Conservation (phyloP, 2,113 vertebrate species). For the Lophotis ruficrista region DNA sequence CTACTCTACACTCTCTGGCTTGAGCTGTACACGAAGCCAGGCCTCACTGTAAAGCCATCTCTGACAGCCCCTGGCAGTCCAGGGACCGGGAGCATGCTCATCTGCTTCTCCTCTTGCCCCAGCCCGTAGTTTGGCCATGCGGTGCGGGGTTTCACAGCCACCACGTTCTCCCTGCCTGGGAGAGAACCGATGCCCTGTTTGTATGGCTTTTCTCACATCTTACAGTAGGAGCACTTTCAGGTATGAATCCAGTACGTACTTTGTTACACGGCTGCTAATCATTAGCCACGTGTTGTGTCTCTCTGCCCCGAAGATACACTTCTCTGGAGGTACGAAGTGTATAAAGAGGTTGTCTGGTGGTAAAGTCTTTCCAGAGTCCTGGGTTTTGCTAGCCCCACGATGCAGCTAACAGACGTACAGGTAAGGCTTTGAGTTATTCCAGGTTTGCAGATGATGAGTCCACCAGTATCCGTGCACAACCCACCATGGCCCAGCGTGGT, state of each 20-base stretch:
- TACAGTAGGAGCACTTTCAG: background rate
- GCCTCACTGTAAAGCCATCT: background rate
- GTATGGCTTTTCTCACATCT: background rate
- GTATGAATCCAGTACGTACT: background rate
- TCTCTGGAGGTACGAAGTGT: background rate
- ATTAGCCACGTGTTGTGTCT: background rate
- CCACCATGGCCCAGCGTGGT: background rate
- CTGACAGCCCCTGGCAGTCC: background rate
- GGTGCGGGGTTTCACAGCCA: background rate
- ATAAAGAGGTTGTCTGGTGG: background rate
- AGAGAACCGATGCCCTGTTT: background rate
- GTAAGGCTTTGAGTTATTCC: background rate
- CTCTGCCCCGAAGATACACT: background rate
- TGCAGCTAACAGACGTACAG: background rate
- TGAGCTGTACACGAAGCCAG: background rate
- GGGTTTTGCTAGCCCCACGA: background rate
- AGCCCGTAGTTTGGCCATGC: accelerated
- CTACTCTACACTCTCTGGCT: background rate
- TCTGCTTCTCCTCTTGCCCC: background rate
- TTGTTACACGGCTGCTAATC: background rate
- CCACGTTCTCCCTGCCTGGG: background rate
- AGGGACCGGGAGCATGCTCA: background rate
- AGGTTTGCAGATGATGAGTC: background rate
- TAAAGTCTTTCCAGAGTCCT: background rate
- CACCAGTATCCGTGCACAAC: background rate